Evolutionary conservation across 2,888 invertebrate genomes (phyloP).

Genomic region (Chesias legatella): DNA sequence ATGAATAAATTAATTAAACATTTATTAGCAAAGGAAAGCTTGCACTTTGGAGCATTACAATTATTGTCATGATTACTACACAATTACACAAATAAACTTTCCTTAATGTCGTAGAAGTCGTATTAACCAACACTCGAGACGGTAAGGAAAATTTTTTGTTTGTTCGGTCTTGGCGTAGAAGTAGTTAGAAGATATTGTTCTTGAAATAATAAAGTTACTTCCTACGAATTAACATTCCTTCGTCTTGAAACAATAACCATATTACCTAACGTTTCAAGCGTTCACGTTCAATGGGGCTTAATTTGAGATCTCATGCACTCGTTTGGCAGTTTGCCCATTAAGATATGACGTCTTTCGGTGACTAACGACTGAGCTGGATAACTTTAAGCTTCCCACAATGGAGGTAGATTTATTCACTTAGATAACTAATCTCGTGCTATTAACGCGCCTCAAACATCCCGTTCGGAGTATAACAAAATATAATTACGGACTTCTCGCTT

Average conservation of each 20-base stretch:
- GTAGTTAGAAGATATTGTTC: too few species aligned
- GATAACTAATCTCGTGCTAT: conserved; percentile 22
- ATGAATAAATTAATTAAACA: too few species aligned
- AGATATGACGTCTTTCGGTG: conserved; percentile 21
- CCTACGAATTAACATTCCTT: too few species aligned
- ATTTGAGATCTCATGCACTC: conserved; percentile 15
- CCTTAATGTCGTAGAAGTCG: too few species aligned
- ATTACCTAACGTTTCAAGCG: not conserved
- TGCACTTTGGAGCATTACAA: too few species aligned
- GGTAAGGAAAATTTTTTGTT: too few species aligned
- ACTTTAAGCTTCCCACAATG: conserved; percentile 18
- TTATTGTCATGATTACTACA: too few species aligned
- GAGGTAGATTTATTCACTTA: conserved; percentile 22
- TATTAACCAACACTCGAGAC: too few species aligned
- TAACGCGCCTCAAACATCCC: conserved; percentile 6
- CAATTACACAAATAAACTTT: too few species aligned
- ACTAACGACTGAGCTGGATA: conserved; percentile 21
- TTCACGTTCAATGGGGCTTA: conserved; percentile 14
- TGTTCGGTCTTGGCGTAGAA: too few species aligned
- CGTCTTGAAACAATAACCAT: not conserved
- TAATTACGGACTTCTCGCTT: conserved; percentile 5
- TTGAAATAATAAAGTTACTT: too few species aligned
- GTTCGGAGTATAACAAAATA: not conserved
- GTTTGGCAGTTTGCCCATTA: conserved; percentile 23
- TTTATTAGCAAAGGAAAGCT: too few species aligned